Evolutionary conservation across 2,888 invertebrate species (phyloP).

Genomic region (Xestoiulus laeticollis): DNA sequence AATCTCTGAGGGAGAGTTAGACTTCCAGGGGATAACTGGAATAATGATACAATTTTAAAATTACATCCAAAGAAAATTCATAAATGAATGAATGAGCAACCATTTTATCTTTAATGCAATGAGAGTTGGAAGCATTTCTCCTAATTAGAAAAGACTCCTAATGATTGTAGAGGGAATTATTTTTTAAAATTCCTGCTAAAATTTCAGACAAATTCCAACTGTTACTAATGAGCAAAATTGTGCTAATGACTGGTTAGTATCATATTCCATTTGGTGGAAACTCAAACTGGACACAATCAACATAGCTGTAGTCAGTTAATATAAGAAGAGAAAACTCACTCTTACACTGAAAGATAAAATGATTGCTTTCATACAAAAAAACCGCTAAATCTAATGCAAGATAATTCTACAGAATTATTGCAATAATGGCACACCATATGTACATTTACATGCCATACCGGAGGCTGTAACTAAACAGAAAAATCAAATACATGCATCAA

Average conservation of each 20-base stretch:
- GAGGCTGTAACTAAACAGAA: not conserved
- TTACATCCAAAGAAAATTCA: not conserved
- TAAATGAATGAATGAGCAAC: not conserved
- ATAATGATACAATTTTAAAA: not conserved
- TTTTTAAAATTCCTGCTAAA: too few relatives aligned
- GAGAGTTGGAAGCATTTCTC: not conserved
- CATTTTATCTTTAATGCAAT: not conserved
- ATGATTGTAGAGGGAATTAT: too few relatives aligned
- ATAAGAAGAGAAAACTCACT: not conserved
- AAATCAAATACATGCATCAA: not conserved
- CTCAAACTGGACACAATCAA: not conserved
- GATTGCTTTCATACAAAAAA: not conserved
- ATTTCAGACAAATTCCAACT: too few relatives aligned
- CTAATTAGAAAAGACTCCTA: too few relatives aligned
- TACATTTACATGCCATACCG: not conserved
- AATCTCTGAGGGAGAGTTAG: conserved; percentile 63
- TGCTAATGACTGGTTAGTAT: too few relatives aligned
- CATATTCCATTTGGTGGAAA: not conserved
- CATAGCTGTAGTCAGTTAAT: too few relatives aligned
- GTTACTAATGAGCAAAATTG: too few relatives aligned
- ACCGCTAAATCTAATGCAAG: not conserved
- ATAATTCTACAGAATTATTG: not conserved
- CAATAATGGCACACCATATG: not conserved
- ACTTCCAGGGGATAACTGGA: conserved; percentile 57
- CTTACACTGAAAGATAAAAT: not conserved